These are phyloP conservation scores for Synodontis membranacea DNA, from an alignment of 2,113 vertebrate species.

Conservation along the genomic window DNA sequence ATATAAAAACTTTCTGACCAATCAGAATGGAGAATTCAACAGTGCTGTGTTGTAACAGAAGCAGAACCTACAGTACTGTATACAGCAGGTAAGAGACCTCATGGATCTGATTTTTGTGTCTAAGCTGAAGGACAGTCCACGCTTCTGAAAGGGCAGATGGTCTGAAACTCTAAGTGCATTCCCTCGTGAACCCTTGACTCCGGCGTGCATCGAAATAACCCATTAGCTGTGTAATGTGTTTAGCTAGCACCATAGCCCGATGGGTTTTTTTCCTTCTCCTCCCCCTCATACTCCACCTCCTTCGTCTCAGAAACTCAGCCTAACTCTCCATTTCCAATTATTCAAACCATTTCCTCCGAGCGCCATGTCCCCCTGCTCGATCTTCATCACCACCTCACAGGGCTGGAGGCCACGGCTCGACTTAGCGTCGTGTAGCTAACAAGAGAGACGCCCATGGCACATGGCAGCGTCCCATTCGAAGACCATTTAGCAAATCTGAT, in stretches of 20 bases:
- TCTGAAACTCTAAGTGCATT: slow-evolving; percentile 68
- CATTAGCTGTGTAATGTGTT: slow-evolving; percentile 70
- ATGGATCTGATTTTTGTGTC: background rate
- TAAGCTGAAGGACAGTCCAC: slow-evolving; percentile 29
- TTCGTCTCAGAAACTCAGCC: slow-evolving; percentile 67
- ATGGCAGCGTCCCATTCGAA: background rate
- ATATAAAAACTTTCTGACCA: background rate
- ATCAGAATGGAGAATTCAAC: background rate
- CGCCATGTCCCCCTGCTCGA: slow-evolving; percentile 36
- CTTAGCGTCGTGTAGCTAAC: slow-evolving; percentile 11
- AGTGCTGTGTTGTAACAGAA: background rate
- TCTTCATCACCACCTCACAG: slow-evolving; percentile 46
- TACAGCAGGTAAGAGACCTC: slow-evolving; percentile 5
- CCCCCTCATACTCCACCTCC: slow-evolving; percentile 47
- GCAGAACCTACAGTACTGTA: background rate
- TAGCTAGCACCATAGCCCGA: slow-evolving; percentile 54
- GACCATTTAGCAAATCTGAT: slow-evolving; percentile 26
- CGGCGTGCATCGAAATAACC: slow-evolving; percentile 60
- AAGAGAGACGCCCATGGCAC: background rate
- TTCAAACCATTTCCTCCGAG: slow-evolving; percentile 70
- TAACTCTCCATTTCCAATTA: slow-evolving; percentile 72
- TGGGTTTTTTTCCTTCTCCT: slow-evolving; percentile 54
- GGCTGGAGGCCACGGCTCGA: background rate
- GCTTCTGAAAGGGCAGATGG: slow-evolving; percentile 68
- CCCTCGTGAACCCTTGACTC: slow-evolving; percentile 69